Evolutionary conservation across 2,888 invertebrate species (phyloP), one percentile per base, ranked within the genome.

Genomic region (Lithophane socia): DNA sequence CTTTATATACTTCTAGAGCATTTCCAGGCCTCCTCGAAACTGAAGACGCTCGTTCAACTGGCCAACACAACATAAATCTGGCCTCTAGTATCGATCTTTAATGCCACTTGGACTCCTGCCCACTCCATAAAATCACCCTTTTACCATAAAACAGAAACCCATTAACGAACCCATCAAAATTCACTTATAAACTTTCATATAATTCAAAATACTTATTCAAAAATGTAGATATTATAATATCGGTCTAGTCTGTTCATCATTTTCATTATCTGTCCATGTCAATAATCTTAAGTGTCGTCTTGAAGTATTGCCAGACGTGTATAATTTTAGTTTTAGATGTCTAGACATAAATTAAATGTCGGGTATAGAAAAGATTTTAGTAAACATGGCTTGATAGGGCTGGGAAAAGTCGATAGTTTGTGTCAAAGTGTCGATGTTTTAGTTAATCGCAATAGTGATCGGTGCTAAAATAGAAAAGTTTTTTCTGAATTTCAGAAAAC

Each of bases 131-230:
- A 82, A 88, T 82, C 77, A 87, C 72, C 84, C 86, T 86, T 84
- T 86, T 88, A 86, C 75, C 88, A 87, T 87, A 87, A 87, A 87
- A 83, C 87, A 87, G 79, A 80, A 87, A 80, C 37, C 85, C 85
- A 87, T 85, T 85, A 83, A 83, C 79, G 66, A 29, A 85, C n/a
- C 83, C 89, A 87, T 87, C 83, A 83, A 88, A 88, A 78, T 88
- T 88, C 87, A 88, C 87, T 88, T 87, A 88, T 79, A 87, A 88
- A 84, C 78, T 88, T 77, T 77, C 72, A 75, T 77, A 87, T 87
- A 85, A 87, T 81, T 88, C 87, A 87, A 85, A 83, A 87, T 85
- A 81, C 75, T 78, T 76, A 82, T 84, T 83, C 73, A 75, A 80
- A 84, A 87, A 82, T 78, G 71, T 77, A 80, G 73, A 70, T 77